Percentiles rank a stretch among this genome's conserved stretches.
These are phyloP conservation scores for Mallotus villosus DNA, from an alignment of 2,797 vertebrate genomes.

Conservation along the genomic window DNA sequence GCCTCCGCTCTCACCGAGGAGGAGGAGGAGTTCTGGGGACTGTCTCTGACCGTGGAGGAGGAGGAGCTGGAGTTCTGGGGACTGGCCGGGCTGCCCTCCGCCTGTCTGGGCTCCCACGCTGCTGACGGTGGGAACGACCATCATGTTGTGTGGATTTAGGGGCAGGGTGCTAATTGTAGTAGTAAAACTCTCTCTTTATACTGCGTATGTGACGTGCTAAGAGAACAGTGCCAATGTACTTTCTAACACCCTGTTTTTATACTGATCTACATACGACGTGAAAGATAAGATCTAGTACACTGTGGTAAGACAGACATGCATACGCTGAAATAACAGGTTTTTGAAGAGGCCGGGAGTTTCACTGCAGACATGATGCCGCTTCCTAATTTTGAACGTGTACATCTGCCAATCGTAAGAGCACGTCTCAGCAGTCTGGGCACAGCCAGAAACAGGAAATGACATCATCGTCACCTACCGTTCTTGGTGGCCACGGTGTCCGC, in stretches of 20 bases:
- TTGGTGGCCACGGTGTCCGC: constrained; percentile 73
- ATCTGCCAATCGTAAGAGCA: neutral
- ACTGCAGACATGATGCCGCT: neutral
- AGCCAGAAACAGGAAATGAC: too few relatives aligned
- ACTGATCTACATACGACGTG: neutral
- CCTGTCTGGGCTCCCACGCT: constrained; percentile 80
- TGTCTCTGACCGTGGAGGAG: constrained; percentile 74
- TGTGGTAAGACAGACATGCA: neutral
- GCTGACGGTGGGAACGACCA: constrained; percentile 39
- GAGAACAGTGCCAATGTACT: too few relatives aligned
- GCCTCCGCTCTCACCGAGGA: constrained; percentile 77
- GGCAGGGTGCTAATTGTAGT: too few relatives aligned
- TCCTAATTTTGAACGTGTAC: too few relatives aligned
- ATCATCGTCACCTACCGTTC: constrained; percentile 60
- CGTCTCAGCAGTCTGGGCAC: too few relatives aligned
- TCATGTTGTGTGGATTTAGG: neutral
- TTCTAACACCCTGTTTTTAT: neutral
- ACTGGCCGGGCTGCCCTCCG: constrained; percentile 67
- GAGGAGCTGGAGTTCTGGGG: constrained; percentile 67
- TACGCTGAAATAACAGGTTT: neutral
- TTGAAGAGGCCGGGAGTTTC: neutral
- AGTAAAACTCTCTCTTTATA: too few relatives aligned
- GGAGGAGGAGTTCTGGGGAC: constrained; percentile 71
- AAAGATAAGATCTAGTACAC: neutral
- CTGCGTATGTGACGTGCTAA: too few relatives aligned